phyloP scores from a whole-genome alignment of 2,113 vertebrate species.

The Brachyhypopomus occidentalis region DNA sequence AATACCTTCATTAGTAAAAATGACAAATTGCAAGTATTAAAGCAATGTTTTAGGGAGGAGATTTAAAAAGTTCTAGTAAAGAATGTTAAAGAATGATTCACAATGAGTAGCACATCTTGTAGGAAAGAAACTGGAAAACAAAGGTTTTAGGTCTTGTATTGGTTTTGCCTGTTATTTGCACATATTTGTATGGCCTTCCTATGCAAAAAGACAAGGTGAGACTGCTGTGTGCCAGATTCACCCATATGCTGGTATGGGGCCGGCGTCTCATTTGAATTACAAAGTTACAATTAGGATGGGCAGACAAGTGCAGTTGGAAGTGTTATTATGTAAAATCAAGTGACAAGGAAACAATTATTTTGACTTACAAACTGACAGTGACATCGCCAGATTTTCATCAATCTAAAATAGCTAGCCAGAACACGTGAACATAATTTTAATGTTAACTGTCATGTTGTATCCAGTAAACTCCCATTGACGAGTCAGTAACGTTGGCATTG shows the following conservation, averaged over 20 bases:
- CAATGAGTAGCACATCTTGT: neutral
- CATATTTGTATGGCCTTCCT: slow-evolving; percentile 52
- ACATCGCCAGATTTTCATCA: neutral
- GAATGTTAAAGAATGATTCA: neutral
- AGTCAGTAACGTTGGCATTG: slow-evolving; percentile 4
- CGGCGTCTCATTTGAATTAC: neutral
- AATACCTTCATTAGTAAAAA: too few species aligned
- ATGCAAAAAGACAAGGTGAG: slow-evolving; percentile 62
- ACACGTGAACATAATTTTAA: slow-evolving; percentile 1
- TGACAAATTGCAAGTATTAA: neutral
- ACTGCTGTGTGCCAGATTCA: slow-evolving; percentile 11
- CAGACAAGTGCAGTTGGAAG: slow-evolving; percentile 21
- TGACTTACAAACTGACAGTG: neutral
- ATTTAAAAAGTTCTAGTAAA: neutral
- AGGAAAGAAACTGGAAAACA: neutral
- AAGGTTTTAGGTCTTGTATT: slow-evolving; percentile 12
- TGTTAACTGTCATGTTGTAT: slow-evolving; percentile 33
- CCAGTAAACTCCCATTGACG: slow-evolving; percentile 38
- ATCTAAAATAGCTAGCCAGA: slow-evolving; percentile 15
- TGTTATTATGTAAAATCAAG: slow-evolving; percentile 15
- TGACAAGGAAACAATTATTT: neutral
- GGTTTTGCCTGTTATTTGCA: slow-evolving; percentile 27
- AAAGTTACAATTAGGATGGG: neutral
- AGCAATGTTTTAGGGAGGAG: neutral
- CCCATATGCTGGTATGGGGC: neutral